Percentiles rank a stretch among this genome's conserved stretches.
phyloP scores from a whole-genome alignment of 2,797 vertebrate species.

The Emys orbicularis region DNA sequence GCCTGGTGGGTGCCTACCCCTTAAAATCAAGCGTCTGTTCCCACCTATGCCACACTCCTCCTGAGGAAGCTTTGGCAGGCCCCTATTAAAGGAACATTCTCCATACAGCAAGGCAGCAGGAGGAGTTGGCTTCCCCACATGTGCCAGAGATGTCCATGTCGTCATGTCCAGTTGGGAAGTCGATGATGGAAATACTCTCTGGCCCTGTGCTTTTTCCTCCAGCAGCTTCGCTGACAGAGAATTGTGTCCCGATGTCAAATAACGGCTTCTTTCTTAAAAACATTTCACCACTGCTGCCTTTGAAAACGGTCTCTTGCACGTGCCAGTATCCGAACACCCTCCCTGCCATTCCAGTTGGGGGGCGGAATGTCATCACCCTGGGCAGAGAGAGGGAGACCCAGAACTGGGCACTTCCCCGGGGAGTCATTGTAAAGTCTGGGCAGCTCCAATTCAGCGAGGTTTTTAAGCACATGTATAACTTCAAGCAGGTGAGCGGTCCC shows the following conservation, averaged over 20 bases:
- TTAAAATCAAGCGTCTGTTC: background rate
- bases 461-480: no score
- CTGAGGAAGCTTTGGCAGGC: background rate
- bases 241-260: background rate
- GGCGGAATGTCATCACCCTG: background rate
- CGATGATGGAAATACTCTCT: no score
- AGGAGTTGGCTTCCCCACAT: background rate
- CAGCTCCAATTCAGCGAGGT: no score
- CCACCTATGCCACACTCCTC: background rate
- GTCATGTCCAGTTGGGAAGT: fast-evolving
- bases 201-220: background rate
- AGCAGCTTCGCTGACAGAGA: background rate
- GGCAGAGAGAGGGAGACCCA: background rate
- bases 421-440: background rate
- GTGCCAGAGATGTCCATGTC: background rate
- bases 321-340: background rate
- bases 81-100: background rate
- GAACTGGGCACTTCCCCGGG: background rate
- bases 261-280: no score
- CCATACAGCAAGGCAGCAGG: background rate
- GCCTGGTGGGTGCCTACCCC: background rate
- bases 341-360: background rate
- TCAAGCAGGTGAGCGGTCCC: background rate
- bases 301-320: no score
- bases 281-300: no score